phyloP scores from a whole-genome alignment of 2,113 vertebrate genomes.

The Pristiophorus japonicus region DNA sequence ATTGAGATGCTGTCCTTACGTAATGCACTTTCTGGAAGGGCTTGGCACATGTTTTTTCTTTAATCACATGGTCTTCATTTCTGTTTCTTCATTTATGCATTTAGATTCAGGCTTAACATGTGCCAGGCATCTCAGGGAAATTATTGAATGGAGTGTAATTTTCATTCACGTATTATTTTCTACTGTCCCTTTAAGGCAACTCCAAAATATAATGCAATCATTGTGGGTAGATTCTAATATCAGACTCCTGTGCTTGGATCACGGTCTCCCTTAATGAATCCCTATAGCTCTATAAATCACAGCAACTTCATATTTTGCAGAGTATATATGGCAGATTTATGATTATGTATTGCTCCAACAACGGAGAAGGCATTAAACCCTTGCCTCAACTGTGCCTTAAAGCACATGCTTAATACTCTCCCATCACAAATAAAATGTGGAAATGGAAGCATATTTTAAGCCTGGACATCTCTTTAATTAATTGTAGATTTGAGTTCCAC shows the following conservation, averaged over 20 bases:
- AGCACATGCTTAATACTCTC: not conserved
- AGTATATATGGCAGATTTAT: constrained; percentile 28
- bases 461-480: not conserved
- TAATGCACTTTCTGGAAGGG: not conserved
- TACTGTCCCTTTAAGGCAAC: too few species aligned
- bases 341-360: not conserved
- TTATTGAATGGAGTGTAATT: not conserved
- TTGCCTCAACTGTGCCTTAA: not conserved
- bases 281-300: not conserved
- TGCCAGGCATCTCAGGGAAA: not conserved
- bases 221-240: not conserved
- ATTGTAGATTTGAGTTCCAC: not conserved
- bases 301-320: not conserved
- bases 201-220: not conserved
- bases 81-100: not conserved
- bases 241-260: not conserved
- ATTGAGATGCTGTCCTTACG: too few species aligned
- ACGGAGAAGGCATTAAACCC: not conserved
- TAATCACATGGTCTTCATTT: not conserved
- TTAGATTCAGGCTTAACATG: not conserved
- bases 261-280: not conserved
- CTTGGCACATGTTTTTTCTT: not conserved
- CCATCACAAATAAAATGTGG: not conserved
- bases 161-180: not conserved
- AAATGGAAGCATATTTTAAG: not conserved